Conservation (phyloP, 2,797 vertebrate species). For the Acomys russatus region DNA sequence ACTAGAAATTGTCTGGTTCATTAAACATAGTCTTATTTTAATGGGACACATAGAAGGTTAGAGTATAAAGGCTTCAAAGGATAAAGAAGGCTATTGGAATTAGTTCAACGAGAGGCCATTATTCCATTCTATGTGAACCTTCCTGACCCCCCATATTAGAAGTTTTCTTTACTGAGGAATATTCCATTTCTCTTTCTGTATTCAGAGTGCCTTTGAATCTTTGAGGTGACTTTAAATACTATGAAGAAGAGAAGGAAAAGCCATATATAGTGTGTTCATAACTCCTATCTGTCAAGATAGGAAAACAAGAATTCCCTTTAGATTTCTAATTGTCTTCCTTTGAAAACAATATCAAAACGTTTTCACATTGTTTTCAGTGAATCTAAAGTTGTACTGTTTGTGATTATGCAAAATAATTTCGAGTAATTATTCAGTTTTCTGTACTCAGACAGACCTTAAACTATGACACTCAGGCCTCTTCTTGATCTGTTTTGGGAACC, state of each 20-base stretch:
- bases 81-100: neutral
- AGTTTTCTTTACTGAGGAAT: neutral
- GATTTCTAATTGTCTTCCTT: constrained; percentile 42
- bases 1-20: constrained; percentile 34
- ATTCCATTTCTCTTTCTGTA: constrained; percentile 58
- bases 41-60: neutral
- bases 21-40: constrained; percentile 61
- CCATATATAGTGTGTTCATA: constrained; percentile 12
- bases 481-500: neutral
- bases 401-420: constrained; percentile 46
- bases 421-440: constrained; percentile 25
- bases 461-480: neutral
- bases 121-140: constrained; percentile 7
- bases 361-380: constrained; percentile 5
- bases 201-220: constrained; percentile 53
- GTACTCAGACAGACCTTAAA: constrained; percentile 26
- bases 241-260: neutral
- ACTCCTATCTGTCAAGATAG: neutral
- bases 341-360: constrained; percentile 5
- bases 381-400: constrained; percentile 4
- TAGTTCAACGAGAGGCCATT: neutral
- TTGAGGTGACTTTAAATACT: neutral
- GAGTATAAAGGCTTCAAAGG: constrained; percentile 48
- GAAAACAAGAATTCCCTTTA: neutral
- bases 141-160: neutral